Conservation (phyloP, 2,113 vertebrate genomes). For the Pholis gunnellus region DNA sequence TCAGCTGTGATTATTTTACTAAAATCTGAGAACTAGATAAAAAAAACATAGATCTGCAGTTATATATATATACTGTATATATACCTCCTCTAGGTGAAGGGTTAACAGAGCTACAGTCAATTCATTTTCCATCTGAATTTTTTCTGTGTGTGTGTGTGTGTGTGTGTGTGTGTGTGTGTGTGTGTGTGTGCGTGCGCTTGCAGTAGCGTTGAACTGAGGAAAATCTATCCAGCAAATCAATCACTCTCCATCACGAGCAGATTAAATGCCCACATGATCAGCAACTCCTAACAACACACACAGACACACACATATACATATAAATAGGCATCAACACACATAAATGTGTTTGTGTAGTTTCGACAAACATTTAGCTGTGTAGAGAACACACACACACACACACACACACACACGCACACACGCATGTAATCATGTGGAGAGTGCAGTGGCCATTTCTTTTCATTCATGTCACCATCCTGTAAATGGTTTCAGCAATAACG, state of each 20-base stretch:
- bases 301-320: neutral
- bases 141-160: constrained; percentile 5
- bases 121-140: constrained; percentile 39
- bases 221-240: constrained; percentile 57
- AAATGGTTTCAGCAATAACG: constrained; percentile 23
- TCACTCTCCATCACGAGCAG: constrained; percentile 42
- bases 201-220: constrained; percentile 13
- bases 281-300: constrained; percentile 19
- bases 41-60: neutral
- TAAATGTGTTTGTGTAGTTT: neutral
- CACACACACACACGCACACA: constrained; percentile 7
- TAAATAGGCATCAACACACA: neutral
- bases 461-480: constrained; percentile 19
- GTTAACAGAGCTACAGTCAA: constrained; percentile 20
- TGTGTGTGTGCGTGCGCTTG: neutral
- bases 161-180: neutral
- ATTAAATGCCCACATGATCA: constrained; percentile 56
- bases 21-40: neutral
- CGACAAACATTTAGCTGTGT: neutral
- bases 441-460: constrained; percentile 23
- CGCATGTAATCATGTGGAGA: constrained; percentile 15
- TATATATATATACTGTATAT: too few relatives aligned
- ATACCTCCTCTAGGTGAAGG: constrained; percentile 31
- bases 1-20: neutral
- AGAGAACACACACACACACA: neutral